phyloP scores from a whole-genome alignment of 2,888 invertebrate genomes.

The Clanis bilineata region DNA sequence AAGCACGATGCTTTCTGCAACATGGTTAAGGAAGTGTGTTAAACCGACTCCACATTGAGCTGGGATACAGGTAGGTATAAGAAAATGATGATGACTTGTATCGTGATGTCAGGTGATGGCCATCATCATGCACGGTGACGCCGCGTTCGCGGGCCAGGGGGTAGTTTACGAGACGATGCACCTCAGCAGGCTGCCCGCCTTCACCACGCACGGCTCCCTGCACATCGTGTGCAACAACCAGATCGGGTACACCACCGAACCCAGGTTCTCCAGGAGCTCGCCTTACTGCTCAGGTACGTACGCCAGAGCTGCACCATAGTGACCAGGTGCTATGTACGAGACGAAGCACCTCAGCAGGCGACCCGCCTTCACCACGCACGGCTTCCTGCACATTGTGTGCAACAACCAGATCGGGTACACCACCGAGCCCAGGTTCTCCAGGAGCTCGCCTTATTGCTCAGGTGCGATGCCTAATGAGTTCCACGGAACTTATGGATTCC shows the following conservation, averaged over 20 bases:
- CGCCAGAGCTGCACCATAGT: no score
- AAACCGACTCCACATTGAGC: no score
- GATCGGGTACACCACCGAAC: conserved; percentile 97
- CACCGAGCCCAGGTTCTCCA: conserved; percentile 92
- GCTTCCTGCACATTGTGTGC: conserved; percentile 84
- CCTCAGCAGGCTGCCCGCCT: conserved; percentile 82
- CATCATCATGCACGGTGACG: conserved; percentile 86
- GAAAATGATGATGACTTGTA: no score
- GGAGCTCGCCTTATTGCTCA: conserved; percentile 95
- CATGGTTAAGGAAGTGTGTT: no score
- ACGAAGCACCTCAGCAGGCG: conserved; percentile 83
- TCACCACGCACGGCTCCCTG: conserved; percentile 84
- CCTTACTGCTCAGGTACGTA: conserved; percentile 93
- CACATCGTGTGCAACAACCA: conserved; percentile 88
- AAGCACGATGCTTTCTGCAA: no score
- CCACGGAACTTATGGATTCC: no score
- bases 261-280: conserved; percentile 91
- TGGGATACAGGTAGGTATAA: no score
- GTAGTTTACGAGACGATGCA: conserved; percentile 86
- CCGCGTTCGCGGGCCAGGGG: conserved; percentile 85
- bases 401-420: conserved; percentile 95
- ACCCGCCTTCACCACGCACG: conserved; percentile 85
- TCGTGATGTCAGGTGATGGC: conserved; percentile 83
- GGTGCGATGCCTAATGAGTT: no score
- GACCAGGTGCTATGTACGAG: no score